These are phyloP conservation scores for Calycopis cecrops DNA, from an alignment of 1,140 invertebrate species.

Conservation along the genomic window DNA sequence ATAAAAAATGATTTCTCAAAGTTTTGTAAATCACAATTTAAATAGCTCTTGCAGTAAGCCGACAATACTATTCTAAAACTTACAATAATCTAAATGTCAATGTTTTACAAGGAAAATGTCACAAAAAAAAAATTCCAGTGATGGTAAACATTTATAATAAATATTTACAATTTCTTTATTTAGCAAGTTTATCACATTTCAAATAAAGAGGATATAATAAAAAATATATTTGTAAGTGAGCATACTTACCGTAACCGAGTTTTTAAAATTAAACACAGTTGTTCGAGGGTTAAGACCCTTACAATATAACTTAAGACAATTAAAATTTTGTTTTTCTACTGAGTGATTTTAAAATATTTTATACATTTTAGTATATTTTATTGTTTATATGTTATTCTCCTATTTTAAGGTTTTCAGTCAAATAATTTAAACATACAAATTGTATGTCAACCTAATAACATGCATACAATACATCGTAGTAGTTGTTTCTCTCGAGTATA, in stretches of 20 bases:
- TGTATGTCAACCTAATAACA: no score
- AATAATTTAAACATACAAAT: no score
- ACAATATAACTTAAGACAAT: not conserved
- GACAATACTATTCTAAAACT: no score
- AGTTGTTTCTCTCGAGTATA: no score
- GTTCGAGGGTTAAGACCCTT: not conserved
- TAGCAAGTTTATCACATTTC: conserved; percentile 50
- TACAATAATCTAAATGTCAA: no score
- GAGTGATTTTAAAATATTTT: not conserved
- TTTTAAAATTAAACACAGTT: conserved; percentile 1
- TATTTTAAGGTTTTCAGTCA: no score
- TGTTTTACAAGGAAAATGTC: no score
- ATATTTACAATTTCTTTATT: conserved; percentile 62
- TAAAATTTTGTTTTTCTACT: not conserved
- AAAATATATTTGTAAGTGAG: conserved; percentile 27
- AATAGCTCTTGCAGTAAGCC: no score
- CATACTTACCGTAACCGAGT: conserved; percentile 44
- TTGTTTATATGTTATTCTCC: not conserved
- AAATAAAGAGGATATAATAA: conserved; percentile 47
- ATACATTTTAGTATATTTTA: not conserved
- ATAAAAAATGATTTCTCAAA: no score
- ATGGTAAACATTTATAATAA: conserved; percentile 65
- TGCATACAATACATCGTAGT: no score
- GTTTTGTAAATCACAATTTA: no score
- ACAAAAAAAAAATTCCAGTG: no score